Evolutionary conservation across 2,113 vertebrate species (phyloP), one percentile per base, ranked within the genome.

Genomic region (Polypterus senegalus): DNA sequence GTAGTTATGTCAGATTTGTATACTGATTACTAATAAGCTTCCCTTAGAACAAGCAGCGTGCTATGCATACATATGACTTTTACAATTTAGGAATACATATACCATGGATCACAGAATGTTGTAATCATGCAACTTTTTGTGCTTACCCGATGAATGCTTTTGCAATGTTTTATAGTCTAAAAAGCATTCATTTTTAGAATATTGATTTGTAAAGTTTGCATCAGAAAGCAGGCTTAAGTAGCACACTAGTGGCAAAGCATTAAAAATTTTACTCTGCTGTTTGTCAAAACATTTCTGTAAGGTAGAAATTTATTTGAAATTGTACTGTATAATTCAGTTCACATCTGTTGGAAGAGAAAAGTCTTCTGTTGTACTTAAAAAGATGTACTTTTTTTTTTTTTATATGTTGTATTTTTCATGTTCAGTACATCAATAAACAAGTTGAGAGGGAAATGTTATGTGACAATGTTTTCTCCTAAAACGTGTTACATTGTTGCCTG

Each of bases 341-440:
- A 87, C 85, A 87, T 87, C 88, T 84, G 84, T 89, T 92, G 87
- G 81, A 89, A 88, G 90, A 90, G 83, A 92, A n/a, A n/a, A 91
- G 89, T 90, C 85, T 91, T 94, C 90, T 84, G 86, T 96, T 93
- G 78, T 97, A 97, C 96, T 95, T 93, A 94, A 93, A 84, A 91
- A 81, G 91, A 93, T 97, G 94, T 98, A 97, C 92, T 89, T 93
- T 91, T 93, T 97, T n/a, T n/a, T n/a, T 77, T 90, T 84, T 92
- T 77, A 73, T 96, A 87, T 84, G 94, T 97, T 92, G 88, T 91
- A 88, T 84, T 92, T 88, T 91, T 85, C 91, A 92, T 95, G 92
- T 97, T 97, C 89, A 87, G 93, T 98, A 97, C 95, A 97, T 97
- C 93, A 98, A 97, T 97, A 97, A 98, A 98, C 91, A 91, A 89